Conservation (phyloP, 2,113 vertebrate genomes). For the Choloepus hoffmanni region DNA sequence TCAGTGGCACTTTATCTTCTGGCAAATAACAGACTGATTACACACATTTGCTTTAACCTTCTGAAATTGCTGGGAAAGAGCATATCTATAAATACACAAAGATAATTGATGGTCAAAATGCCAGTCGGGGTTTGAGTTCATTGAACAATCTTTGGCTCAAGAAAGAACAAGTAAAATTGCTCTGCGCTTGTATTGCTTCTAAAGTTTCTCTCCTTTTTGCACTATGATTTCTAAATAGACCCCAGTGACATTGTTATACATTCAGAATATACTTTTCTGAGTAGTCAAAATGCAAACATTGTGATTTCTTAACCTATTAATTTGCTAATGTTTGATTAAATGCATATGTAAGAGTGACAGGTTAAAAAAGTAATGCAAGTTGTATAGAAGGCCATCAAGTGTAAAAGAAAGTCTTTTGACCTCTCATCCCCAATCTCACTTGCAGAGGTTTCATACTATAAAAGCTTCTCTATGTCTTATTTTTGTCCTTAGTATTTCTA, state of each 20-base stretch:
- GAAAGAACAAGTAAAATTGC: conserved; percentile 66
- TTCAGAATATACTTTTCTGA: conserved; percentile 28
- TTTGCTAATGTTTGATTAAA: conserved; percentile 41
- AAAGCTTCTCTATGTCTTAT: background rate
- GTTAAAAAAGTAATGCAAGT: conserved; percentile 15
- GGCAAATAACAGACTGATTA: conserved; percentile 70
- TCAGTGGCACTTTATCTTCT: conserved; percentile 61
- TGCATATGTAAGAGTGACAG: conserved; percentile 37
- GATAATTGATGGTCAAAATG: conserved; percentile 77
- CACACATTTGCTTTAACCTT: conserved; percentile 76
- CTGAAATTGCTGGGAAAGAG: conserved; percentile 68
- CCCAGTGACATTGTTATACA: background rate
- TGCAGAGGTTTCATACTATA: background rate
- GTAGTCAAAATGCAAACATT: conserved; percentile 1
- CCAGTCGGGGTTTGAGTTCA: conserved; percentile 61
- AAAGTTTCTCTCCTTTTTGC: conserved; percentile 51
- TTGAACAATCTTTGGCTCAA: conserved; percentile 65
- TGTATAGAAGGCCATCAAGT: background rate
- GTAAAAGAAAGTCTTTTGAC: conserved; percentile 32
- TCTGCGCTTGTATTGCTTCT: conserved; percentile 50
- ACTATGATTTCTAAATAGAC: conserved; percentile 56
- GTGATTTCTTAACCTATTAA: conserved; percentile 63
- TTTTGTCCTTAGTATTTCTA: background rate
- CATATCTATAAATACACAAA: conserved; percentile 72
- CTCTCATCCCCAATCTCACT: background rate